These are phyloP conservation scores for Acrobasis suavella DNA, from an alignment of 2,888 invertebrate species.

Conservation along the genomic window DNA sequence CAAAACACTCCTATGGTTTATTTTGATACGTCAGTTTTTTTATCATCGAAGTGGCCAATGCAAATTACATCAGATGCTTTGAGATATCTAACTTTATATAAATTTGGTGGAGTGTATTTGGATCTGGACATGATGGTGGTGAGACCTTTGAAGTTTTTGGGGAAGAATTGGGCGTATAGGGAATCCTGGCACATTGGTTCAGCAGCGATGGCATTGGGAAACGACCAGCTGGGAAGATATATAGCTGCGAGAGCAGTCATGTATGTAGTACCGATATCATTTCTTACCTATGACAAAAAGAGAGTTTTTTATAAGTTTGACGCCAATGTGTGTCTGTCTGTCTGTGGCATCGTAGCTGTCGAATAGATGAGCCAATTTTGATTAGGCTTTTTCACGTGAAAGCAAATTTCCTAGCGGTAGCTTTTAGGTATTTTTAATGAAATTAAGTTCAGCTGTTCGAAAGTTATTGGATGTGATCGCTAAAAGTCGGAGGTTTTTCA, in stretches of 20 bases:
- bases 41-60: conserved; percentile 64
- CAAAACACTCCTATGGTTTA: background rate
- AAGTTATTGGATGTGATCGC: no score
- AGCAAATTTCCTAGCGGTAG: no score
- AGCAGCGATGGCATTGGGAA: background rate
- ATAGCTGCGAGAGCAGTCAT: background rate
- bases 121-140: conserved; percentile 88
- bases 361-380: no score
- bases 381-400: no score
- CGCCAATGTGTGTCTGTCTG: no score
- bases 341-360: no score
- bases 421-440: no score
- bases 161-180: conserved; percentile 43
- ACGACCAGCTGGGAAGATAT: conserved; percentile 1
- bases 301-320: no score
- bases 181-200: background rate
- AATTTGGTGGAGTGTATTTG: conserved; percentile 89
- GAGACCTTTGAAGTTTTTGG: conserved; percentile 79
- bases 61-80: conserved; percentile 86
- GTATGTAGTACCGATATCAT: background rate
- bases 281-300: background rate
- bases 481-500: no score
- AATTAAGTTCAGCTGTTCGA: no score
- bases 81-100: conserved; percentile 86
- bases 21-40: background rate